These are phyloP conservation scores for Hydropotes inermis DNA, from an alignment of 2,113 vertebrate species.

Conservation along the genomic window DNA sequence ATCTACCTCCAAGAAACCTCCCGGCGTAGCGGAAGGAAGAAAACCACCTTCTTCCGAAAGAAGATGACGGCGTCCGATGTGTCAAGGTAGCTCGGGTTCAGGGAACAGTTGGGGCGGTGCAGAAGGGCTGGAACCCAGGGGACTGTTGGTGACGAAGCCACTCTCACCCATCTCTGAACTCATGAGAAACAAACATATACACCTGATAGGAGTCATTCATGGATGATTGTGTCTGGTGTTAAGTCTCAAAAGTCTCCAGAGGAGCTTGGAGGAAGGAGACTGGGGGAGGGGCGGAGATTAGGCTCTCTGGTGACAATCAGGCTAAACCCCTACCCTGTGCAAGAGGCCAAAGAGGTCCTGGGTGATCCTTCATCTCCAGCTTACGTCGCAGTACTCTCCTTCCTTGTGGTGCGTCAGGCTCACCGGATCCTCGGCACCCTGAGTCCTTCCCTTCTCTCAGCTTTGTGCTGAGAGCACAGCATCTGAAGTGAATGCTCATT, in stretches of 20 bases:
- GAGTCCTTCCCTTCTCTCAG: not conserved
- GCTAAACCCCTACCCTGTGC: not conserved
- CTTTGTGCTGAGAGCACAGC: not conserved
- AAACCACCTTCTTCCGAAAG: conserved; percentile 89
- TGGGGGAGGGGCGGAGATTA: not conserved
- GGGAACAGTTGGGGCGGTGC: not conserved
- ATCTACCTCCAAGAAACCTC: conserved; percentile 96
- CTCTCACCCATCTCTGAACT: not conserved
- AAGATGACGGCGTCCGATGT: conserved; percentile 94
- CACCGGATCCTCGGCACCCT: not conserved
- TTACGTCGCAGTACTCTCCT: not conserved
- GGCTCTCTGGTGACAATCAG: not conserved
- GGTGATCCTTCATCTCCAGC: not conserved
- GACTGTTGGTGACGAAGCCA: not conserved
- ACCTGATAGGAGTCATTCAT: not conserved
- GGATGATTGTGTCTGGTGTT: not conserved
- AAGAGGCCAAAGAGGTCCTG: not conserved
- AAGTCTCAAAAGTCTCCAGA: not conserved
- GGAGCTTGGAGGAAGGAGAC: not conserved
- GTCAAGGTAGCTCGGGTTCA: conserved; percentile 85
- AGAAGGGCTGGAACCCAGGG: not conserved
- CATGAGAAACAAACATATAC: not conserved
- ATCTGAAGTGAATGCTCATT: not conserved
- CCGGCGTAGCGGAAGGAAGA: conserved; percentile 84
- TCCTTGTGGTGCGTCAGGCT: not conserved